These are phyloP conservation scores for Drosophila hamatofila DNA, from an alignment of 2,888 invertebrate genomes.

Conservation along the genomic window DNA sequence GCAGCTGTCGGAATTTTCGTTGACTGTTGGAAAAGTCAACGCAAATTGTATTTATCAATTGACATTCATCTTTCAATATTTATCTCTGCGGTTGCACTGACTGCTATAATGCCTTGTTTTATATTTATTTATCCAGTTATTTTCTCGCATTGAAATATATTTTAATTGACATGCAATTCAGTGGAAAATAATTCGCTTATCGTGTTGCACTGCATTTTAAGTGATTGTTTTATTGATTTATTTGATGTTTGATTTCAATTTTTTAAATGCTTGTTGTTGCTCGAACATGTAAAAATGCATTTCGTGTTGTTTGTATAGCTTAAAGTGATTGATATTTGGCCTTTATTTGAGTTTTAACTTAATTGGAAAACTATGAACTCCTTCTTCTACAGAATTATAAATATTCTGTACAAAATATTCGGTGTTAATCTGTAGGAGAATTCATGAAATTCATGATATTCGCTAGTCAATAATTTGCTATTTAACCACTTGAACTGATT, in stretches of 20 bases:
- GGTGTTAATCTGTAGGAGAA: background rate
- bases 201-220: constrained; percentile 7
- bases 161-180: constrained; percentile 32
- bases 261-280: background rate
- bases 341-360: background rate
- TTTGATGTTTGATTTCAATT: background rate
- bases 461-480: background rate
- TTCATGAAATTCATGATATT: background rate
- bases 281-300: too few relatives aligned
- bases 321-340: background rate
- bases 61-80: background rate
- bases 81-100: background rate
- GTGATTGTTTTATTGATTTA: constrained; percentile 8
- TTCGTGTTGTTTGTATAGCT: background rate
- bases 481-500: too few relatives aligned
- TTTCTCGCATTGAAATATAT: constrained; percentile 9
- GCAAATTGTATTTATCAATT: constrained; percentile 25
- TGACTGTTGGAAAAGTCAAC: background rate
- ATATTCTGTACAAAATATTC: background rate
- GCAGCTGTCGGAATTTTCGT: constrained; percentile 2
- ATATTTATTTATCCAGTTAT: background rate
- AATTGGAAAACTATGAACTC: too few relatives aligned
- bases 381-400: too few relatives aligned
- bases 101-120: background rate
- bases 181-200: background rate